Evolutionary conservation across 1,140 invertebrate genomes (phyloP).

Genomic region (Plutomurus gul): DNA sequence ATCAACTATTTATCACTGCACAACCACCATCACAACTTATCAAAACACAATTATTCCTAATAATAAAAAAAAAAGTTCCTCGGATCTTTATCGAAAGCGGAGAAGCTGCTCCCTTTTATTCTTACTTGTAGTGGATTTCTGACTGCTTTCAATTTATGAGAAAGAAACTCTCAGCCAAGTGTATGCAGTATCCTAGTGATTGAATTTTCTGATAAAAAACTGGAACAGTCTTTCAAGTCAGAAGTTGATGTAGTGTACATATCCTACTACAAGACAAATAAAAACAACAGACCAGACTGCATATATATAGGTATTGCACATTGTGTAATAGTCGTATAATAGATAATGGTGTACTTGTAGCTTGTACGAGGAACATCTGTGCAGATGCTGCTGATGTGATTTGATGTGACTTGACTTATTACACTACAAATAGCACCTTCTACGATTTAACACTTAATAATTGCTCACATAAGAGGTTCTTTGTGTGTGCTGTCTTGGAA

Average conservation of each 20-base stretch:
- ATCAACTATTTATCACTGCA: no score
- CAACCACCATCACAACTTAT: no score
- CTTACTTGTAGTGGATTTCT: no score
- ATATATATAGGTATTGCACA: no score
- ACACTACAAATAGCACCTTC: slow-evolving; percentile 14
- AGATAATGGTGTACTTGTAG: no score
- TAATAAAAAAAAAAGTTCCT: not conserved
- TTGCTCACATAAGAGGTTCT: not conserved
- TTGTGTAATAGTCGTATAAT: no score
- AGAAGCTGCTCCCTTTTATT: not conserved
- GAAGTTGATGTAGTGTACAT: no score
- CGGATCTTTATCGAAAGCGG: not conserved
- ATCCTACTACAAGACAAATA: no score
- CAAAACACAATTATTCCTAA: not conserved
- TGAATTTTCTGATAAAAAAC: not conserved
- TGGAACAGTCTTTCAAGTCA: not conserved
- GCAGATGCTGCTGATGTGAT: not conserved
- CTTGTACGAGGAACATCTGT: no score
- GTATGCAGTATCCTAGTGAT: not conserved
- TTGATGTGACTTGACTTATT: not conserved
- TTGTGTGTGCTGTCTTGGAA: not conserved
- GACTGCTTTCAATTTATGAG: not conserved
- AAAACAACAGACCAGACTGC: no score
- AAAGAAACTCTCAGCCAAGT: not conserved
- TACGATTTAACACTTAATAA: slow-evolving; percentile 1